Evolutionary conservation across 2,888 invertebrate genomes (phyloP).

Genomic region (Branchipolynoe longqiensis): DNA sequence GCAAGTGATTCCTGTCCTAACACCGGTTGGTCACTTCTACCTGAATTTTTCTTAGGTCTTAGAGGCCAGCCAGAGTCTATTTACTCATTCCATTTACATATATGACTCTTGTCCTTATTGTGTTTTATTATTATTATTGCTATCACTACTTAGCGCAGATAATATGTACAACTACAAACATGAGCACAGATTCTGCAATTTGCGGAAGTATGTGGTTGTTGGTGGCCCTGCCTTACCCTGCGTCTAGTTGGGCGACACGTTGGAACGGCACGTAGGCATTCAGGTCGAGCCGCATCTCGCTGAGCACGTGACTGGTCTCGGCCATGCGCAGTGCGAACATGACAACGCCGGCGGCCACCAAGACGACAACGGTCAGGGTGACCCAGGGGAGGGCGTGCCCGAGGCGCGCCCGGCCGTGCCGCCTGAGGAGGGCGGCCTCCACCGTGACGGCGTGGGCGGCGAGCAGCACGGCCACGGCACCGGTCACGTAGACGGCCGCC

Average conservation of each 20-base stretch:
- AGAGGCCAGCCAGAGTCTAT: no score
- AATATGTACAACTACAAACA: no score
- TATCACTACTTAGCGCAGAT: no score
- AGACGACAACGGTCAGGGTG: not conserved
- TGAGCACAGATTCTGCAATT: no score
- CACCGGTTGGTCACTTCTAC: no score
- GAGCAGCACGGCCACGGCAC: not conserved
- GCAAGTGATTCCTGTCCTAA: no score
- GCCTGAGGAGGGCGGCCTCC: not conserved
- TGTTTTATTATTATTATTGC: no score
- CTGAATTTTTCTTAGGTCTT: no score
- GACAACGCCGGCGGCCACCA: not conserved
- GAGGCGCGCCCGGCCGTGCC: not conserved
- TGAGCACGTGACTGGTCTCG: not conserved
- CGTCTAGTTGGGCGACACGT: not conserved
- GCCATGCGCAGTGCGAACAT: not conserved
- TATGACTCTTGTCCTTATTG: no score
- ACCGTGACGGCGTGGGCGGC: not conserved
- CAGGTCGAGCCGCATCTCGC: not conserved
- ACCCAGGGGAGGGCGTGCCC: not conserved
- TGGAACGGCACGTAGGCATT: constrained; percentile 31
- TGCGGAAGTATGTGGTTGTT: no score
- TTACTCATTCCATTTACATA: no score
- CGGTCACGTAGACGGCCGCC: not conserved
- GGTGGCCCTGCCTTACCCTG: no score